A percentile compares a stretch with the other conserved stretches of the same genome.
Evolutionary conservation across 2,888 invertebrate species (phyloP).

Genomic region (Eurytoma adleriae): DNA sequence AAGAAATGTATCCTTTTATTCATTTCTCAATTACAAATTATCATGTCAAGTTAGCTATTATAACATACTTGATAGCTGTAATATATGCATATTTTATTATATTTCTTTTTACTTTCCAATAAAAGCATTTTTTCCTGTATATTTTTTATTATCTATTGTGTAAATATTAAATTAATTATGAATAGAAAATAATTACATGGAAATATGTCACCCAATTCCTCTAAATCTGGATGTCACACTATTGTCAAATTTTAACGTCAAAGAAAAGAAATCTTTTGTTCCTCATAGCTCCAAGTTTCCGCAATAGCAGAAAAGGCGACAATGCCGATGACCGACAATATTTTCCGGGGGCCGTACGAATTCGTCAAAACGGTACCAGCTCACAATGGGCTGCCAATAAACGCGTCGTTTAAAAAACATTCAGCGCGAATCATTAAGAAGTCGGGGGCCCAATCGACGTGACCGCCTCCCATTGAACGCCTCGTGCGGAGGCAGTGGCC

Average conservation of each 20-base stretch:
- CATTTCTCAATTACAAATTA: background rate
- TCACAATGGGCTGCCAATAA: background rate
- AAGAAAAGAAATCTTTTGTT: too few species aligned
- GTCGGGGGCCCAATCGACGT: background rate
- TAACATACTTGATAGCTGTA: too few species aligned
- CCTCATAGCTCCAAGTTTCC: too few species aligned
- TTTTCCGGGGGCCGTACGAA: conserved; percentile 14
- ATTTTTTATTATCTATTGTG: too few species aligned
- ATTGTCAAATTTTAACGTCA: background rate
- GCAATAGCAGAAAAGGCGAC: background rate
- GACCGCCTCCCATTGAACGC: conserved; percentile 10
- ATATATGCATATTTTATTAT: too few species aligned
- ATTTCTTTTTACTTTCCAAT: too few species aligned
- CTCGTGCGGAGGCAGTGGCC: background rate
- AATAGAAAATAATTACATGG: too few species aligned
- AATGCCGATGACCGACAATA: background rate
- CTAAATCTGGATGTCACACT: too few species aligned
- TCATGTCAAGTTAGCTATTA: too few species aligned
- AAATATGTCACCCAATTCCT: too few species aligned
- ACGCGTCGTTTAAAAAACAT: conserved; percentile 16
- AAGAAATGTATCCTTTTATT: conserved; percentile 22
- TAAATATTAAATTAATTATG: too few species aligned
- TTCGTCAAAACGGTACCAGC: background rate
- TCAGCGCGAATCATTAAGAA: conserved; percentile 6
- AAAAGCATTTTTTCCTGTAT: too few species aligned